Conservation (phyloP, 2,797 vertebrate species). For the Ispidina lecontei region DNA sequence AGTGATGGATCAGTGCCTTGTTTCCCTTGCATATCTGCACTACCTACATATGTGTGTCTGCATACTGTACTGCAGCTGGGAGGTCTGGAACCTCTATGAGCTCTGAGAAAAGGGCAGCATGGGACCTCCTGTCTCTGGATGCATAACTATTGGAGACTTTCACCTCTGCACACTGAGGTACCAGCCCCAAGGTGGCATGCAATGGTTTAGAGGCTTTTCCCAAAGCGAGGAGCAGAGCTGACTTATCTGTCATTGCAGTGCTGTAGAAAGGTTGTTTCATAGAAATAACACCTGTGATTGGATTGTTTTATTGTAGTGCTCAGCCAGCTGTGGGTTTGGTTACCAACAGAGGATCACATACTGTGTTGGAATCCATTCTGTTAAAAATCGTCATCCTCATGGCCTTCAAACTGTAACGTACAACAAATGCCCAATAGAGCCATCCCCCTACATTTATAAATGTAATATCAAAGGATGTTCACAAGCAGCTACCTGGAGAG, state of each 20-base stretch:
- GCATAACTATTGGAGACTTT: neutral
- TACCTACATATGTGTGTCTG: accelerated
- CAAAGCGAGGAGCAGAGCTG: neutral
- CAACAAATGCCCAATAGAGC: constrained; percentile 77
- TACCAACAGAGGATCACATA: constrained; percentile 83
- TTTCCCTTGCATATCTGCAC: neutral
- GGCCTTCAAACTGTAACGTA: constrained; percentile 65
- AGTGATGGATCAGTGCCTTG: neutral
- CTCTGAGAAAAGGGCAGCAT: neutral
- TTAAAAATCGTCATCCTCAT: constrained; percentile 42
- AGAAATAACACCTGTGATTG: neutral
- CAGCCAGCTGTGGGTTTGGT: constrained; percentile 84
- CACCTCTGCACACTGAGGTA: accelerated
- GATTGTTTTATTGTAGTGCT: constrained; percentile 82
- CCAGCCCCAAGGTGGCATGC: accelerated
- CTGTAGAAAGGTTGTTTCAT: neutral
- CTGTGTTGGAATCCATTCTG: constrained; percentile 78
- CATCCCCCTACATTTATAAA: constrained; percentile 73
- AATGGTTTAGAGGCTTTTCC: neutral
- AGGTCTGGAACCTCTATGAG: neutral
- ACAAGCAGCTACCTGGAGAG: constrained; percentile 84
- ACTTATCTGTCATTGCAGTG: neutral
- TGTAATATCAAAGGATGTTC: constrained; percentile 84
- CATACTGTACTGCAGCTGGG: neutral
- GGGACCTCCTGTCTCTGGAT: neutral